phyloP scores from a whole-genome alignment of 2,888 invertebrate species.

The Pyrrhia umbra region DNA sequence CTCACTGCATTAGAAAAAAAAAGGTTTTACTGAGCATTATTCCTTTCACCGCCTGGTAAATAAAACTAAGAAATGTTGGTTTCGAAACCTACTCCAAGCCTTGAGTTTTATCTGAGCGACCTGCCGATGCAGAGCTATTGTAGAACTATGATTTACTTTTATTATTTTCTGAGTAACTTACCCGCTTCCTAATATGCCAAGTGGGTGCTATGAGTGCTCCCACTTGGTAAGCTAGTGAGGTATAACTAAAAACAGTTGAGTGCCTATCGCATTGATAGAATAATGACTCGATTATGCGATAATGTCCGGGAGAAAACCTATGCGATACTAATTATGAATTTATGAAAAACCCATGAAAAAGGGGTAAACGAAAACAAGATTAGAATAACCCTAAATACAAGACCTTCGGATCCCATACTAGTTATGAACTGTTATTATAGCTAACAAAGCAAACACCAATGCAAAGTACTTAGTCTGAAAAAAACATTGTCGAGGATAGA shows the following conservation, averaged over 20 bases:
- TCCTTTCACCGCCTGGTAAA: slow-evolving; percentile 6
- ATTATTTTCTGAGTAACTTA: slow-evolving; percentile 4
- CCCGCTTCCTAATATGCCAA: not conserved
- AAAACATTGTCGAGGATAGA: slow-evolving; percentile 16
- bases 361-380: no score
- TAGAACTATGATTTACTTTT: slow-evolving; percentile 12
- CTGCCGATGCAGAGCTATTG: not conserved
- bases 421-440: slow-evolving; percentile 20
- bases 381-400: not conserved
- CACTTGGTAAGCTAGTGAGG: slow-evolving; percentile 6
- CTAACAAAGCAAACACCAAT: slow-evolving; percentile 19
- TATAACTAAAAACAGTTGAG: slow-evolving; percentile 1
- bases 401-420: slow-evolving; percentile 10
- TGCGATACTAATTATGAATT: slow-evolving; percentile 6
- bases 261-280: not conserved
- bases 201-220: not conserved
- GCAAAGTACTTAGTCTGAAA: slow-evolving; percentile 3
- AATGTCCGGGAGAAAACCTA: slow-evolving; percentile 1
- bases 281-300: not conserved
- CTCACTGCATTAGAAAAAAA: no score
- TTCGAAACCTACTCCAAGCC: slow-evolving; percentile 26
- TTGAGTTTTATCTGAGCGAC: slow-evolving; percentile 34
- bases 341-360: no score
- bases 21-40: not conserved
- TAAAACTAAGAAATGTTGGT: slow-evolving; percentile 13